Evolutionary conservation across 2,888 invertebrate genomes (phyloP), one percentile per base, ranked within the genome.

Genomic region (Scaptomyza parva): DNA sequence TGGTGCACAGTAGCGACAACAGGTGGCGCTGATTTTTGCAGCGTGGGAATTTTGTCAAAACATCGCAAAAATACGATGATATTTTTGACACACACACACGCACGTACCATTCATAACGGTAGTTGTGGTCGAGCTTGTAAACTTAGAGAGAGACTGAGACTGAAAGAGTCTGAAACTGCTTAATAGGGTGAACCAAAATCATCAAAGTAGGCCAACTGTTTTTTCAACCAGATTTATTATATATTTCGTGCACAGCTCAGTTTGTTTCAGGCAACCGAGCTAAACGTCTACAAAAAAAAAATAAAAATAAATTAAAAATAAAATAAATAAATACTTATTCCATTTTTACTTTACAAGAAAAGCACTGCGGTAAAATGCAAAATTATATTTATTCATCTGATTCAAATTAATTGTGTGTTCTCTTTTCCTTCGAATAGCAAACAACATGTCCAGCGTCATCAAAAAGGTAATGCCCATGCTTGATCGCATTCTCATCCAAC

Each of bases 401-500:
- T n/a, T n/a, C n/a, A n/a, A n/a, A n/a, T 5, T 26, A 24, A 24
- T 26, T 9, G 9, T 2, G 26, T 8, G 7, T 2, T 26, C 2
- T 26, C 9, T 28, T 28, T 28, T 24, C 22, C 22, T 6, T 24
- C 6, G 1, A 9, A 28, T 24, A 7, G 24, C 9, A 35, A 22
- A 2, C 11, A 2, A 6, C 12, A 39, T 83, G 88, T 62, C 88
- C 2, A 72, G 57, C 35, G 53, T 72, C 4, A 92, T 93, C n/a
- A 95, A 94, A 90, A 93, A 93, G 83, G 93, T 98, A 59, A 92
- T 96, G 63, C 99, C 99, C 17, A 93, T 99, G 88, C 95, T 99
- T 89, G 99, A 99, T 92, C 94, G 99, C 81, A 97, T 99, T 67
- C 94, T 99, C 62, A 95, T 99, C 66, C 96, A 97, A 92, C 95